A percentile compares a stretch with the other conserved stretches of the same genome.
These are phyloP conservation scores for Melopsittacus undulatus DNA, from an alignment of 2,797 vertebrate genomes.

Conservation along the genomic window DNA sequence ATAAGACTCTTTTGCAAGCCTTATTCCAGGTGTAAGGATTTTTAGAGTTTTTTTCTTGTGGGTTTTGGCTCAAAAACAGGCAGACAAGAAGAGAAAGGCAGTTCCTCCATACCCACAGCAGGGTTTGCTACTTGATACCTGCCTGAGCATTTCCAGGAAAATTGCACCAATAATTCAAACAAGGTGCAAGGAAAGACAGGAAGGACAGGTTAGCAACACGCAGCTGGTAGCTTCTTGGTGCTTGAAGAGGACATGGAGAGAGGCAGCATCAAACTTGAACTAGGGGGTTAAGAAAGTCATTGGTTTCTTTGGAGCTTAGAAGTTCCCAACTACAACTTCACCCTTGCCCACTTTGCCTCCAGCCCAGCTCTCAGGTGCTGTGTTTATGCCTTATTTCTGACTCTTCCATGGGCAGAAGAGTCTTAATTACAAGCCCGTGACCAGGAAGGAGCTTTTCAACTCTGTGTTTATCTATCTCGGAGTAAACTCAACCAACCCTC, in stretches of 20 bases:
- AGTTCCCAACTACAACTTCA: not conserved
- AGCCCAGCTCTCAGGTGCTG: not conserved
- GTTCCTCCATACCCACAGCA: not conserved
- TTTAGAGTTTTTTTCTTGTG: not conserved
- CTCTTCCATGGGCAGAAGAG: not conserved
- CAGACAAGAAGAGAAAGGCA: not conserved
- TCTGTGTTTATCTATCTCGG: not conserved
- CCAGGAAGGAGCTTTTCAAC: not conserved
- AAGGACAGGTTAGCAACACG: not conserved
- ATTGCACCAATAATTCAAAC: not conserved
- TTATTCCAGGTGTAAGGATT: constrained; percentile 39
- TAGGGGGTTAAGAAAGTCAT: not conserved
- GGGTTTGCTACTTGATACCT: not conserved
- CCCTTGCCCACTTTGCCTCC: not conserved
- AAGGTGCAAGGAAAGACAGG: not conserved
- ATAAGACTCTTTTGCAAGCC: constrained; percentile 23
- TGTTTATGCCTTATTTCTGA: not conserved
- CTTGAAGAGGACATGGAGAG: not conserved
- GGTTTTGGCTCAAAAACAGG: constrained; percentile 16
- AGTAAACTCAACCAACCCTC: not conserved
- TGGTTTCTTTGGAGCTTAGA: not conserved
- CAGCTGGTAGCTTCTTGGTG: not conserved
- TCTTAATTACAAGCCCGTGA: not conserved
- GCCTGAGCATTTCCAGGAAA: not conserved
- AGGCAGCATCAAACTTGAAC: not conserved